Percentiles rank a stretch among this genome's conserved stretches.
Conservation (phyloP, 1,140 invertebrate genomes). For the Diuraphis noxia region DNA sequence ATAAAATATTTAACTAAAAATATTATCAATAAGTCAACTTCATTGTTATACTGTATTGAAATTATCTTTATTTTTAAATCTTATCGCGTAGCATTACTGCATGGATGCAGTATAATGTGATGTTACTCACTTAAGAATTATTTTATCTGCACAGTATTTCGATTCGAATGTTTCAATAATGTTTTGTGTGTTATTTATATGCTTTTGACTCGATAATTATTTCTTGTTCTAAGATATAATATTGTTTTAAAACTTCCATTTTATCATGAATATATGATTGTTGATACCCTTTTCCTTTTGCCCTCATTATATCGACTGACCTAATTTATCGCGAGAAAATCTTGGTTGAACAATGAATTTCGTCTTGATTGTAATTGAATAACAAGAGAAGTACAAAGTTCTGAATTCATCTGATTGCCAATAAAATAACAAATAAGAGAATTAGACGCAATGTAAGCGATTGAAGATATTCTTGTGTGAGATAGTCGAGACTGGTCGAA, state of each 20-base stretch:
- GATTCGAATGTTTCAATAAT: neutral
- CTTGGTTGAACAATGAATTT: neutral
- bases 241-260: neutral
- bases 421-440: neutral
- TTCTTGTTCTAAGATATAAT: neutral
- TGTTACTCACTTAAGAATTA: neutral
- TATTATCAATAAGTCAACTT: neutral
- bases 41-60: too few species aligned
- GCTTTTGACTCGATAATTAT: neutral
- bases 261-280: neutral
- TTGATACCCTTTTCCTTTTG: neutral
- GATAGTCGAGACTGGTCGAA: neutral
- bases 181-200: neutral
- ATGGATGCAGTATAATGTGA: neutral
- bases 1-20: neutral
- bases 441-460: neutral
- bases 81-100: neutral
- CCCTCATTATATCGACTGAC: neutral
- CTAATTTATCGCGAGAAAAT: neutral
- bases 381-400: neutral
- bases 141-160: neutral
- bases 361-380: neutral
- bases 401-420: neutral
- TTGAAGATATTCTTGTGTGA: neutral
- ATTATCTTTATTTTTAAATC: too few species aligned